These are phyloP conservation scores for Anhinga rufa DNA, from an alignment of 2,113 vertebrate species.

Conservation along the genomic window DNA sequence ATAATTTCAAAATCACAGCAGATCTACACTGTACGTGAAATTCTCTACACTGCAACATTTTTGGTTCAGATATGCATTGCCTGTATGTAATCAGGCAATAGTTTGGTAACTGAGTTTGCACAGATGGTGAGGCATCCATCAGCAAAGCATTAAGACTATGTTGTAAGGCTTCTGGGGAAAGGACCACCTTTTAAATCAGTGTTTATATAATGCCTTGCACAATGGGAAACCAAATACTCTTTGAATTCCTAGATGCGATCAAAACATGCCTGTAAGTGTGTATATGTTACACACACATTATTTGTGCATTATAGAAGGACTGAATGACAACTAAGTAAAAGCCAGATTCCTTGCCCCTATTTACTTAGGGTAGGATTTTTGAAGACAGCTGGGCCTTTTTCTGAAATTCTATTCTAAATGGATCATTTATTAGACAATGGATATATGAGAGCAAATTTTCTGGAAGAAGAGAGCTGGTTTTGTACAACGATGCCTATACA, in stretches of 20 bases:
- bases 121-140: background rate
- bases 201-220: background rate
- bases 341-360: background rate
- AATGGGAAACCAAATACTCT: background rate
- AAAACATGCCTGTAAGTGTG: background rate
- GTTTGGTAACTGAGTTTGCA: background rate
- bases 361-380: background rate
- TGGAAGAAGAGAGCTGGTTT: background rate
- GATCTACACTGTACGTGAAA: background rate
- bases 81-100: background rate
- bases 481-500: accelerated
- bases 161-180: background rate
- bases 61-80: background rate
- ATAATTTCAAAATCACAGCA: background rate
- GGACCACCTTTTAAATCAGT: background rate
- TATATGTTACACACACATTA: background rate
- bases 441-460: background rate
- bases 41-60: background rate
- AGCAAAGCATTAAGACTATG: background rate
- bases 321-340: background rate
- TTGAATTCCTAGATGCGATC: background rate
- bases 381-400: background rate
- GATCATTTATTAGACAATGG: background rate
- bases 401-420: background rate
- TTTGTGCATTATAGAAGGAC: background rate